Percentiles rank a stretch among this genome's conserved stretches.
These are phyloP conservation scores for Rhyacophila evoluta DNA, from an alignment of 2,888 invertebrate genomes.

Conservation along the genomic window DNA sequence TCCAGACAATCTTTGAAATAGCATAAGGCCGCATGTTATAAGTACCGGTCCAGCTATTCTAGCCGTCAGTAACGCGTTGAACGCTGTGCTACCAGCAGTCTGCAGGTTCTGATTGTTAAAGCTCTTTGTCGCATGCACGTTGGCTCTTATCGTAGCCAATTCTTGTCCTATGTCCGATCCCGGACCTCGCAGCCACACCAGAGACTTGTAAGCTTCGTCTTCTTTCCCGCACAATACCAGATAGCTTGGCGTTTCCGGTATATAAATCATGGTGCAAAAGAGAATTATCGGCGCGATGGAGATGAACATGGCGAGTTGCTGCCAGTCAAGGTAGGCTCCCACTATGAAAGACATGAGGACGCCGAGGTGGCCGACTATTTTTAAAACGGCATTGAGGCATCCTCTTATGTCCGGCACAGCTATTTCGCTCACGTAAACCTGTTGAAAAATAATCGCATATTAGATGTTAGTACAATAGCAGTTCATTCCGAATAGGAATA, in stretches of 20 bases:
- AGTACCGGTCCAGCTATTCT: slow-evolving; percentile 77
- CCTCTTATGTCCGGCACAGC: slow-evolving; percentile 89
- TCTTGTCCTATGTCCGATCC: slow-evolving; percentile 83
- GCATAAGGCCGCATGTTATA: slow-evolving; percentile 88
- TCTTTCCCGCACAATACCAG: slow-evolving; percentile 82
- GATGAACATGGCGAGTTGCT: slow-evolving; percentile 84
- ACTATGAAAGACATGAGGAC: slow-evolving; percentile 86
- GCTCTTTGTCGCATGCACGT: slow-evolving; percentile 72
- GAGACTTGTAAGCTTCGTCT: slow-evolving; percentile 73
- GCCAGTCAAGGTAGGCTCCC: slow-evolving; percentile 87
- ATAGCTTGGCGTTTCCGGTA: slow-evolving; percentile 92
- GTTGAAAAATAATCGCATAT: slow-evolving; percentile 55
- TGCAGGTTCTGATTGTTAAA: slow-evolving; percentile 67
- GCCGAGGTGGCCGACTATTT: slow-evolving; percentile 87
- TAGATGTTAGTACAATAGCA: too few relatives aligned
- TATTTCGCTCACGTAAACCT: slow-evolving; percentile 93
- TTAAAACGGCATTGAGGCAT: slow-evolving; percentile 86
- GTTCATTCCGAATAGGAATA: too few relatives aligned
- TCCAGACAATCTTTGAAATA: slow-evolving; percentile 87
- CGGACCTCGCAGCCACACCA: slow-evolving; percentile 87
- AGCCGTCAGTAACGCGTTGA: slow-evolving; percentile 66
- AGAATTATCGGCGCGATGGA: slow-evolving; percentile 82
- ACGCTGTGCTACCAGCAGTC: slow-evolving; percentile 64
- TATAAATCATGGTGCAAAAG: slow-evolving; percentile 80
- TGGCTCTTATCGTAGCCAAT: slow-evolving; percentile 77